Base-by-base conservation (phyloP, 1,140 invertebrate species). In the Drosophila paulistorum region DNA sequence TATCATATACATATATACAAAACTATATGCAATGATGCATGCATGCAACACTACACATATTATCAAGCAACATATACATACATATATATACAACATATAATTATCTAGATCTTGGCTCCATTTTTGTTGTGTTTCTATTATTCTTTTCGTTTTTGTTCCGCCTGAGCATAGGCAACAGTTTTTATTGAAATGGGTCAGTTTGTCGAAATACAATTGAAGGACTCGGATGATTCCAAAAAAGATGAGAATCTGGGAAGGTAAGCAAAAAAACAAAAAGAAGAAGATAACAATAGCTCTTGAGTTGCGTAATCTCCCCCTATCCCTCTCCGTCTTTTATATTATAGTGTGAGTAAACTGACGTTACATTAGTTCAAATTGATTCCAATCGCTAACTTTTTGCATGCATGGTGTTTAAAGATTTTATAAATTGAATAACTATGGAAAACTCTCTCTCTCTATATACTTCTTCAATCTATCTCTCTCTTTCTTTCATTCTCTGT, bases 181-280 rank as follows among this genome's bases (percentile, higher is more conserved):
- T 91, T 90, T 83, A 84, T 86, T 83, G 80, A 92, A 82, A 71
- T 82, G 87, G 96, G 96, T 81, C 96, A 97, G 93, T 94, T 94
- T 83, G 93, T 98, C 92, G 94, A 95, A 76, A 92, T 98, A 77
- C 94, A 95, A 82, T 92, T 98, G 70, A 95, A 95, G 94, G 97
- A 98, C 94, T 94, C 94, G 91, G 96, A 98, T 92, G 97, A 98
- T 91, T 94, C 96, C 61, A 96, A 95, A 90, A 95, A 96, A 90
- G 96, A 98, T 93, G 96, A 97, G 93, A 94, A 93, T 82, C 94
- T 97, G 71, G 96, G 96, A 93, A 96, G 96, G 96, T 97, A 94
- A 92, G 90, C 77, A 48, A 39, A 13, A 30, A 30, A 30, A 26
- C 26, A 30, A 30, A 30, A 30, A 30, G 3, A 5, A 55, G 13